Evolutionary conservation across 2,888 invertebrate species (phyloP).

Genomic region (Drosophila stalkeri): DNA sequence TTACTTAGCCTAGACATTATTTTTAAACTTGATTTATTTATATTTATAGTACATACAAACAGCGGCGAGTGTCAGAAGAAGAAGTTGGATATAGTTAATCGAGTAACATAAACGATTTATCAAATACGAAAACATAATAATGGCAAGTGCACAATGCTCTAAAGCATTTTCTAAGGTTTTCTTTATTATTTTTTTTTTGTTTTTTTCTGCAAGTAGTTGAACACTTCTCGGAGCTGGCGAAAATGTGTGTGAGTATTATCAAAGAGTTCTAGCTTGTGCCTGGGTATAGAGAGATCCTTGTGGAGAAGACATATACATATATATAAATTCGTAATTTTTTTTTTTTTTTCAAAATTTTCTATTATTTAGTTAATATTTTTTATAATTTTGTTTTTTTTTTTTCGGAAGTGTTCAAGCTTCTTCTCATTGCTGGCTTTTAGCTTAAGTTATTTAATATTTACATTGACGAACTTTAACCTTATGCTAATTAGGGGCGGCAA

Average conservation of each 20-base stretch:
- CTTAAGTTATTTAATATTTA: slow-evolving; percentile 29
- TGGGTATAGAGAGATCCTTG: slow-evolving; percentile 28
- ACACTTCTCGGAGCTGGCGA: slow-evolving; percentile 41
- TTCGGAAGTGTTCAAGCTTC: slow-evolving; percentile 41
- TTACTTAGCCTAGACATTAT: slow-evolving; percentile 33
- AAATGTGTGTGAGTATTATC: slow-evolving; percentile 3
- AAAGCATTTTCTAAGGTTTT: slow-evolving; percentile 28
- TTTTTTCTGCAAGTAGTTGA: slow-evolving; percentile 36
- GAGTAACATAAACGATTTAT: slow-evolving; percentile 32
- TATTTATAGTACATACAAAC: slow-evolving; percentile 43
- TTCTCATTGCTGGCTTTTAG: slow-evolving; percentile 18
- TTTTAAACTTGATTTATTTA: slow-evolving; percentile 2
- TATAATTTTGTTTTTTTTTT: not conserved
- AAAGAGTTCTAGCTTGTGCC: slow-evolving; percentile 6
- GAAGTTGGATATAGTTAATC: slow-evolving; percentile 7
- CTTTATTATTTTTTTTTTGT: too few species aligned
- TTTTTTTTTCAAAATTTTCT: slow-evolving; percentile 9
- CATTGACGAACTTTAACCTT: slow-evolving; percentile 31
- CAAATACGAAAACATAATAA: slow-evolving; percentile 72
- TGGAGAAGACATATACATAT: slow-evolving; percentile 2
- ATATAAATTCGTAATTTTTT: slow-evolving; percentile 32
- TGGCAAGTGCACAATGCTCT: slow-evolving; percentile 77
- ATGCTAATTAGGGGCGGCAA: slow-evolving; percentile 52
- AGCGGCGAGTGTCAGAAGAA: slow-evolving; percentile 37
- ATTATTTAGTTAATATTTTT: not conserved